Percentiles rank a stretch among this genome's conserved stretches.
Evolutionary conservation across 2,113 vertebrate genomes (phyloP).

Genomic region (Pardalotus punctatus): DNA sequence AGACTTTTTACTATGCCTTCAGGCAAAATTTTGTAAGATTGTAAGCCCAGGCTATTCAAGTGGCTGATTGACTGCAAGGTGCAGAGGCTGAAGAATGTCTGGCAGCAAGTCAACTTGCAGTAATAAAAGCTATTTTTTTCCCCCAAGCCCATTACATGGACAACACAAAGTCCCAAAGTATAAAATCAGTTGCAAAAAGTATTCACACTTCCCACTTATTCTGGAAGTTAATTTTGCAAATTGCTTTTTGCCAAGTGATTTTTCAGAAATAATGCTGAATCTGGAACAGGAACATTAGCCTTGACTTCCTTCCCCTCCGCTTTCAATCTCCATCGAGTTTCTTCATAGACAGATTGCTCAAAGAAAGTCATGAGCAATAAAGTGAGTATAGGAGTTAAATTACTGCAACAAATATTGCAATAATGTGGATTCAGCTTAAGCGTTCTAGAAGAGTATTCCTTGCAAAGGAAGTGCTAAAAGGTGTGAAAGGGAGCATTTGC

Average conservation of each 20-base stretch:
- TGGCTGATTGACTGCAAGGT: background rate
- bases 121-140: constrained; percentile 21
- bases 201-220: background rate
- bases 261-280: background rate
- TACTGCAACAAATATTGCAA: background rate
- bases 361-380: background rate
- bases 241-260: background rate
- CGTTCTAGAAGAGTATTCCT: background rate
- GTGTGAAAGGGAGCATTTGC: background rate
- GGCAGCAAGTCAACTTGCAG: background rate
- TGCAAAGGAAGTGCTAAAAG: background rate
- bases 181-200: background rate
- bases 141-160: background rate
- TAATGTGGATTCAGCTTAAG: background rate
- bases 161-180: background rate
- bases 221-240: constrained; percentile 5
- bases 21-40: constrained; percentile 31
- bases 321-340: background rate
- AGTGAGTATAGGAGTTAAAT: background rate
- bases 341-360: background rate
- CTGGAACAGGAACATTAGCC: background rate
- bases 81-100: background rate
- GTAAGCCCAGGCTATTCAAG: background rate
- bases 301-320: background rate
- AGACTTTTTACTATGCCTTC: background rate